Conservation (phyloP, 2,797 vertebrate species). For the Urocyon cinereoargenteus region DNA sequence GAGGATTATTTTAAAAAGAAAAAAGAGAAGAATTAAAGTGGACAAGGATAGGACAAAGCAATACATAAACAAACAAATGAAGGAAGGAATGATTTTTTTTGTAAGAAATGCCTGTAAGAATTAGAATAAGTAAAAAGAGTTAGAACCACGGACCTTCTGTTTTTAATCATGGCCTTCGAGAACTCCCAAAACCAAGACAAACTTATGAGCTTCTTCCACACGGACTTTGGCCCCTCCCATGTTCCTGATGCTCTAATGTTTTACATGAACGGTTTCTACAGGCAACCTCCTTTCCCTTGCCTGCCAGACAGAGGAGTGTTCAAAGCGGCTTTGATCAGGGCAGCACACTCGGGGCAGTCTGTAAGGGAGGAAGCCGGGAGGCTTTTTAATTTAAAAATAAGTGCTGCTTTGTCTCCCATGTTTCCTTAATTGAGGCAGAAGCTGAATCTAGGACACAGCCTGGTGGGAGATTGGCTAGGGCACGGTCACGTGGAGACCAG, state of each 20-base stretch:
- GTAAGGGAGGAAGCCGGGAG: conserved; percentile 82
- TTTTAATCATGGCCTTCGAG: conserved; percentile 59
- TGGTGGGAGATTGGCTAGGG: conserved; percentile 65
- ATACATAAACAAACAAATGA: conserved; percentile 53
- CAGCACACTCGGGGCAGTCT: conserved; percentile 80
- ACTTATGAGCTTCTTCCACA: conserved; percentile 67
- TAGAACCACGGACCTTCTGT: conserved; percentile 38
- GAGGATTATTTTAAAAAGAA: conserved; percentile 51
- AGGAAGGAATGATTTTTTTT: not conserved
- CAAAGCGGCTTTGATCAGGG: conserved; percentile 86
- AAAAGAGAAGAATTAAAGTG: conserved; percentile 7
- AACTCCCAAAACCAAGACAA: conserved; percentile 41
- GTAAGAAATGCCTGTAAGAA: conserved; percentile 59
- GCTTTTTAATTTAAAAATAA: conserved; percentile 86
- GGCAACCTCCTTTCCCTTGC: conserved; percentile 71
- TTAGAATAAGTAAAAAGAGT: conserved; percentile 10
- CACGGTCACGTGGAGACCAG: not conserved
- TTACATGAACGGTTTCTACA: conserved; percentile 68
- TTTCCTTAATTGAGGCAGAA: conserved; percentile 85
- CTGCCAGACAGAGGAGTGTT: conserved; percentile 79
- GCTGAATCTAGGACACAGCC: conserved; percentile 82
- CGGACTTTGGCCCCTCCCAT: conserved; percentile 62
- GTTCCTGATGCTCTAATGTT: conserved; percentile 74
- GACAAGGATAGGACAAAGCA: conserved; percentile 47
- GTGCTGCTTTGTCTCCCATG: conserved; percentile 78